Evolutionary conservation across 2,888 invertebrate genomes (phyloP).

Genomic region (Drosophila kanekoi): DNA sequence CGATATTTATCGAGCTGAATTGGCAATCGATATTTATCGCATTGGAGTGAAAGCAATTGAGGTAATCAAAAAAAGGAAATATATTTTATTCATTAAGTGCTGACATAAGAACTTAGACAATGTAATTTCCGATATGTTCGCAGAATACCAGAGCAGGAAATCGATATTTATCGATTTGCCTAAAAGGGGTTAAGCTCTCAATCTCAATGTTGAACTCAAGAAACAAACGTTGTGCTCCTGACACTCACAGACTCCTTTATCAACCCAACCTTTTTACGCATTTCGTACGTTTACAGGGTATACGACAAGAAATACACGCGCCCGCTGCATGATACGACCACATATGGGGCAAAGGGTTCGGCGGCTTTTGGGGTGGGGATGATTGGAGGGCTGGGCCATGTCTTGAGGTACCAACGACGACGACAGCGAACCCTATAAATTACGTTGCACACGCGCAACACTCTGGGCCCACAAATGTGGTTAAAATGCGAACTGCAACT

Average conservation of each 20-base stretch:
- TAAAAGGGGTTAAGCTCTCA: too few species aligned
- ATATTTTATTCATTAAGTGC: too few species aligned
- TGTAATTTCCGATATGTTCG: too few species aligned
- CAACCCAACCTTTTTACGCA: too few species aligned
- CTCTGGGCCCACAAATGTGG: slow-evolving; percentile 42
- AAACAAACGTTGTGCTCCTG: too few species aligned
- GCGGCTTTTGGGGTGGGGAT: slow-evolving; percentile 7
- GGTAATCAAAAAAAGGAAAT: too few species aligned
- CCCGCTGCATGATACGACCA: slow-evolving; percentile 57
- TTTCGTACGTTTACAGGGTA: slow-evolving; percentile 6
- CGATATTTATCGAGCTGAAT: not conserved
- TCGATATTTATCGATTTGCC: not conserved
- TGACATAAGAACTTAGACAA: too few species aligned
- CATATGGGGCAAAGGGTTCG: slow-evolving; percentile 17
- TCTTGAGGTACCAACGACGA: slow-evolving; percentile 24
- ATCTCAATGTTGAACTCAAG: too few species aligned
- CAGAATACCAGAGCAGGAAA: not conserved
- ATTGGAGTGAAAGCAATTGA: not conserved
- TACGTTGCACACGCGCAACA: slow-evolving; percentile 34
- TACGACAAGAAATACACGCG: slow-evolving; percentile 47
- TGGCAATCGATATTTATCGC: not conserved
- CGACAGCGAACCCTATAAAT: slow-evolving; percentile 41
- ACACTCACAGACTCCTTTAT: too few species aligned
- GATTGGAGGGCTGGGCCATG: not conserved
- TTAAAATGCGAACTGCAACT: slow-evolving; percentile 31